These are phyloP conservation scores for Charanyca ferruginea DNA, from an alignment of 2,888 invertebrate genomes.

Conservation along the genomic window DNA sequence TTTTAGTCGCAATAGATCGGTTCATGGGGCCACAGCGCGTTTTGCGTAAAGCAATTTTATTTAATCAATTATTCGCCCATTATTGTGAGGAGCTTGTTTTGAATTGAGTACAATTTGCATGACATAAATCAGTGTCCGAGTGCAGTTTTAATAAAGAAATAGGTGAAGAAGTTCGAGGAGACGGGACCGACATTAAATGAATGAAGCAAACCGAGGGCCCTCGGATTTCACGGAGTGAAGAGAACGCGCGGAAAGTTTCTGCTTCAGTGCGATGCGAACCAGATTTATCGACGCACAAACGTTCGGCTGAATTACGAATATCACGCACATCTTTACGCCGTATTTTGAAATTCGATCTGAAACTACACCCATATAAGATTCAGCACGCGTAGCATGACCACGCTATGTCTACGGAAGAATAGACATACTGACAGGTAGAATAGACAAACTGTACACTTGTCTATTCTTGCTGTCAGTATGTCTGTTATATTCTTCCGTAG, in stretches of 20 bases:
- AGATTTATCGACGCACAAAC: slow-evolving; percentile 48
- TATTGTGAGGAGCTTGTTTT: slow-evolving; percentile 41
- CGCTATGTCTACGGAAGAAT: too few relatives aligned
- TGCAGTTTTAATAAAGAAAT: slow-evolving; percentile 29
- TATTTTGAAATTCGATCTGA: slow-evolving; percentile 52
- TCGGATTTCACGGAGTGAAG: slow-evolving; percentile 47
- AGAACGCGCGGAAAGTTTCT: slow-evolving; percentile 42
- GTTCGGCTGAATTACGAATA: slow-evolving; percentile 51
- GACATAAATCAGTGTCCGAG: slow-evolving; percentile 31
- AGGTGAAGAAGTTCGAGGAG: slow-evolving; percentile 43
- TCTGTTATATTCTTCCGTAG: too few relatives aligned
- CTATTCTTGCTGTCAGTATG: too few relatives aligned
- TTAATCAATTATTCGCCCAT: slow-evolving; percentile 52
- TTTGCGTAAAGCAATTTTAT: slow-evolving; percentile 57
- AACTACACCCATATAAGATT: slow-evolving; percentile 47
- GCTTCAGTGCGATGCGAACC: slow-evolving; percentile 47
- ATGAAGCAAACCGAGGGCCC: slow-evolving; percentile 52
- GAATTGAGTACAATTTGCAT: slow-evolving; percentile 15
- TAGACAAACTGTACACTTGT: too few relatives aligned
- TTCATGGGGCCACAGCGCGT: slow-evolving; percentile 57
- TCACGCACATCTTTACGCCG: slow-evolving; percentile 47
- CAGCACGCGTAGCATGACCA: too few relatives aligned
- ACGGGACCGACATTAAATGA: slow-evolving; percentile 54
- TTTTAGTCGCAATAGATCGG: slow-evolving; percentile 55
- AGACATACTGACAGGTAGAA: too few relatives aligned